These are phyloP conservation scores for Apolygus lucorum DNA, from an alignment of 1,140 invertebrate genomes.

Conservation along the genomic window DNA sequence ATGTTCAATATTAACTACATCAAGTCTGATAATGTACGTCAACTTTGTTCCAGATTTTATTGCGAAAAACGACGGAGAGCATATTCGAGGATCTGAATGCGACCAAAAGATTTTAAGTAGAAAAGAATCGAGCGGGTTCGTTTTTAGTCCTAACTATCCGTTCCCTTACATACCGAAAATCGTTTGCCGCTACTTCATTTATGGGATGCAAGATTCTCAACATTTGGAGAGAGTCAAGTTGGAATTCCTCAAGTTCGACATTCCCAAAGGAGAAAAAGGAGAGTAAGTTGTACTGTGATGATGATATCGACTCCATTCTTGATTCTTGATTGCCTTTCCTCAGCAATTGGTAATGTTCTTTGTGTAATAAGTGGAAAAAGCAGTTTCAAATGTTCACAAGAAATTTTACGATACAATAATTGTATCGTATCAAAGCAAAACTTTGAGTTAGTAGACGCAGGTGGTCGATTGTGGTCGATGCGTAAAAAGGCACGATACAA, in stretches of 20 bases:
- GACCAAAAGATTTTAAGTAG: conserved; percentile 93
- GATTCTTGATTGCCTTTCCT: no score
- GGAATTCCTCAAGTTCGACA: conserved; percentile 79
- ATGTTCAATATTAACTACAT: no score
- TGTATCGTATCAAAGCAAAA: no score
- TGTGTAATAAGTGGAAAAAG: no score
- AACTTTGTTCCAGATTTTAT: conserved; percentile 97
- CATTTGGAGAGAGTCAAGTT: conserved; percentile 86
- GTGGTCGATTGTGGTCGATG: no score
- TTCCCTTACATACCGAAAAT: conserved; percentile 88
- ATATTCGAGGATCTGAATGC: conserved; percentile 91
- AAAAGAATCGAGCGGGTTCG: conserved; percentile 80
- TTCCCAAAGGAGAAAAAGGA: conserved; percentile 66
- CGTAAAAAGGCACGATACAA: no score
- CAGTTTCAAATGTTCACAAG: no score
- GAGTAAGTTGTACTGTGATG: conserved; percentile 46
- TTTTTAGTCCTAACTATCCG: conserved; percentile 93
- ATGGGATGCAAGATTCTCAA: conserved; percentile 91
- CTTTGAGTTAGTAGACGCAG: no score
- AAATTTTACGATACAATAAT: no score
- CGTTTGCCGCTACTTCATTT: conserved; percentile 95
- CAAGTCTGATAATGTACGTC: no score
- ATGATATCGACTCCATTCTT: no score
- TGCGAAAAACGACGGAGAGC: conserved; percentile 78
- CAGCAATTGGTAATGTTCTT: no score